These are phyloP conservation scores for Hipparchia sbordonii DNA, from an alignment of 2,888 invertebrate species.

Conservation along the genomic window DNA sequence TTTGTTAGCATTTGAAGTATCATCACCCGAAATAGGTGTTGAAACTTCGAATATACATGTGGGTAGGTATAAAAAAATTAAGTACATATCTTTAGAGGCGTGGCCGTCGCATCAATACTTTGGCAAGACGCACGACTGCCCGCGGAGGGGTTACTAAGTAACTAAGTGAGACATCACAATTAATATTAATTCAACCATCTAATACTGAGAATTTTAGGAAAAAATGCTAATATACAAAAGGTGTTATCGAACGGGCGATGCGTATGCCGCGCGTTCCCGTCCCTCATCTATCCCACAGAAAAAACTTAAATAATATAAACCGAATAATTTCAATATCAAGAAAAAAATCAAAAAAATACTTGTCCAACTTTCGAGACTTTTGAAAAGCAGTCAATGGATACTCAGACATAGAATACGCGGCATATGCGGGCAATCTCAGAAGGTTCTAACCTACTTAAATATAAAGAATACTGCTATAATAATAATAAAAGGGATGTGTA, in stretches of 20 bases:
- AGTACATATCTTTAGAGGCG: slow-evolving; percentile 61
- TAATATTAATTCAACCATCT: slow-evolving; percentile 64
- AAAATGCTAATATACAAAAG: slow-evolving; percentile 78
- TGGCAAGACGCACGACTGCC: slow-evolving; percentile 70
- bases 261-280: slow-evolving; percentile 43
- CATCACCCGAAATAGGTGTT: slow-evolving; percentile 17
- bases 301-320: slow-evolving; percentile 6
- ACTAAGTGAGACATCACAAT: slow-evolving; percentile 60
- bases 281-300: background rate
- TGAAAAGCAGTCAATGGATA: slow-evolving; percentile 18
- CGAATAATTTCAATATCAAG: slow-evolving; percentile 7
- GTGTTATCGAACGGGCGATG: slow-evolving; percentile 58
- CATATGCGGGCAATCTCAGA: slow-evolving; percentile 65
- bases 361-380: background rate
- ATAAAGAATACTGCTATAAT: slow-evolving; percentile 77
- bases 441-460: slow-evolving; percentile 75
- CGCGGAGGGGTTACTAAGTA: slow-evolving; percentile 54
- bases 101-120: slow-evolving; percentile 55
- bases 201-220: slow-evolving; percentile 74
- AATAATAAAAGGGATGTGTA: slow-evolving; percentile 59
- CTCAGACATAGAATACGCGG: slow-evolving; percentile 43
- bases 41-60: slow-evolving; percentile 44
- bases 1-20: slow-evolving; percentile 41
- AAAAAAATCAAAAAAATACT: slow-evolving; percentile 1
- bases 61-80: slow-evolving; percentile 60